Base-by-base conservation (phyloP, 92 coral and sea anemone species). In the Pocillopora grandis region DNA sequence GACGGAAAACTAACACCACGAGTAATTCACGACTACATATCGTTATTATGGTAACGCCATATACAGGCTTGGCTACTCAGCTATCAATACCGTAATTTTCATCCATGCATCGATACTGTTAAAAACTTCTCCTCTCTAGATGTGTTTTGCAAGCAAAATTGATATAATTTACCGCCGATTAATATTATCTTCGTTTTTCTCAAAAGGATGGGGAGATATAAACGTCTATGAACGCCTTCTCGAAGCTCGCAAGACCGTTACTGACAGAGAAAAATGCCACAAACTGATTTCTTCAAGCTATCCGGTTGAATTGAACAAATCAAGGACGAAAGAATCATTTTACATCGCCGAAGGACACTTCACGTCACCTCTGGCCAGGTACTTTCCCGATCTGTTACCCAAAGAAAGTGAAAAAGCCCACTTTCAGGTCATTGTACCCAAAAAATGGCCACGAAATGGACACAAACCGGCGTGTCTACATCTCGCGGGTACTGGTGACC, bases 401-500 rank as follows among this genome's bases (percentile, higher is more conserved):
- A 86, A 89, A 81, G 98, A 96, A 87, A 96, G 99, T 78, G 95
- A 94, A 88, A 77, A 78, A 72, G 99, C 99, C 81, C 73, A 87
- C 42, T 96, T 96, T 87, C 99, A 96, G 81, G 90, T 93, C 61
- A 84, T 96, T 27, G 64, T 93, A 21, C 99, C 99, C 35, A 94
- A 86, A 55, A 81, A 86, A 61, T 92, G 95, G 92, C 88, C 65
- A 21, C 84, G 87, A 36, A 86, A 88, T 52, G 90, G 77, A 65
- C 91, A 91, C 74, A 91, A 88, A 68, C 97, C 99, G 5, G 82
- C 91, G 65, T 96, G 99, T 67, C 86, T 96, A 13, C 98, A 94
- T 31, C 76, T 96, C 11, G 99, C 99, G 35, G 99, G 99, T 0
- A 96, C 99, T 0, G 99, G 99, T 23, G 99, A 96, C 87, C 99